Evolutionary conservation across 2,888 invertebrate genomes (phyloP).

Genomic region (Eupelmus urozonus): DNA sequence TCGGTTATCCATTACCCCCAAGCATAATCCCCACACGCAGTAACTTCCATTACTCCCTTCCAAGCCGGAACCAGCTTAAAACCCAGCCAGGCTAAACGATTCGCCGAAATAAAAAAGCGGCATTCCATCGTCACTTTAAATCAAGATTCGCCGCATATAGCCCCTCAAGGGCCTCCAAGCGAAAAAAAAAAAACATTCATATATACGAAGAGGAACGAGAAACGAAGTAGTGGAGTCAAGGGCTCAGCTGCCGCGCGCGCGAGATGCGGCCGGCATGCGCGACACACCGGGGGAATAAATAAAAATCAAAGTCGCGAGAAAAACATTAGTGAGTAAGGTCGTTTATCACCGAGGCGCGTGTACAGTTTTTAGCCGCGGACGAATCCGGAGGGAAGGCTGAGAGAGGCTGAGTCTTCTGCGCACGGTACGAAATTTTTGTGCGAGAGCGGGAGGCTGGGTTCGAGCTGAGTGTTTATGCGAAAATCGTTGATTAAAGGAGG

Average conservation of each 20-base stretch:
- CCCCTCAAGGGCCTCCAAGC: constrained; percentile 20
- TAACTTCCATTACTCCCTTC: too few relatives aligned
- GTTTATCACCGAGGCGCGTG: constrained; percentile 41
- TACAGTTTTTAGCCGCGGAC: not conserved
- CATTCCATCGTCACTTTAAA: constrained; percentile 54
- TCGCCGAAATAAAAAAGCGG: constrained; percentile 27
- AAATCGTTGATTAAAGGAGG: too few relatives aligned
- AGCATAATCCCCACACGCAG: too few relatives aligned
- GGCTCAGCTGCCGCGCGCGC: constrained; percentile 6
- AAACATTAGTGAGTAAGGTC: constrained; percentile 46
- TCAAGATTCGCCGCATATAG: constrained; percentile 37
- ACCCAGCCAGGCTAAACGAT: too few relatives aligned
- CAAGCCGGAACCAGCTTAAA: too few relatives aligned
- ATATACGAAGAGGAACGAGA: not conserved
- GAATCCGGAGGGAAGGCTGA: constrained; percentile 1
- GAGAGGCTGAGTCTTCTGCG: not conserved
- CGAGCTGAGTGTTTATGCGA: too few relatives aligned
- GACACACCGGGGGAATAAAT: constrained; percentile 44
- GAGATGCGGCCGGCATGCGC: constrained; percentile 12
- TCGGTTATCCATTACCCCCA: too few relatives aligned
- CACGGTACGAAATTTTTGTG: constrained; percentile 6
- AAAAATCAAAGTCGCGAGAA: constrained; percentile 53
- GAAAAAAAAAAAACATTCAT: constrained; percentile 9
- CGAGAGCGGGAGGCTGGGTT: too few relatives aligned
- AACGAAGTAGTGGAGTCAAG: constrained; percentile 43